Evolutionary conservation across 2,797 vertebrate species (phyloP), one percentile per base, ranked within the genome.

Genomic region (Hippoglossus hippoglossus): DNA sequence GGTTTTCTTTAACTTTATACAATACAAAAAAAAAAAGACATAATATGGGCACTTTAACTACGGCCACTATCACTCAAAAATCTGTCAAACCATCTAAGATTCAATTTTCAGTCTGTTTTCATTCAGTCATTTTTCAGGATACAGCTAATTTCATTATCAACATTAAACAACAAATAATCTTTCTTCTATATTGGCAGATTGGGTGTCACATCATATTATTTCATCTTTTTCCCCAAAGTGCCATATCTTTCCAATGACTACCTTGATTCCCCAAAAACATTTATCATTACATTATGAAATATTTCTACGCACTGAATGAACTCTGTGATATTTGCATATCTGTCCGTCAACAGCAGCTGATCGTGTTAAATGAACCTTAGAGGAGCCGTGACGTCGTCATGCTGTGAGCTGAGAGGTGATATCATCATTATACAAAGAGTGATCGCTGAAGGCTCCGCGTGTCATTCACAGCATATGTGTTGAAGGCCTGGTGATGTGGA

Each of bases 401-500:
- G 69, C 68, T 28, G 54, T 24, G 34, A 79, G 75, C 55, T 72
- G 65, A 77, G 66, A 69, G 2, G 24, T 50, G 69, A 75, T 47
- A 1, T 72, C 28, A 11, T 71, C 22, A 53, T 26, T 39, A 55
- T 22, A 60, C 41, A 53, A 41, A 65, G 52, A 69, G 72, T 73
- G 61, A 74, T 68, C 10, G 4, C 56, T 71, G 53, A 80, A 83
- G 82, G 84, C 80, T 75, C 50, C 31, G 56, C 47, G 79, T 64
- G 71, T 85, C 56, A 53, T 81, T 87, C 54, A 84, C 80, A 81
- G 69, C 75, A 74, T 70, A 36, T 49, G 28, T 19, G 47, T 21
- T 59, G 52, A 86, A 86, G 79, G 88, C 73, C 68, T 59, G 70
- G 58, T 56, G 56, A 50, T 49, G 55, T 75, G 72, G 80, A 82